These are phyloP conservation scores for Clarias platycephalus DNA, from an alignment of 2,797 vertebrate species.

Conservation along the genomic window DNA sequence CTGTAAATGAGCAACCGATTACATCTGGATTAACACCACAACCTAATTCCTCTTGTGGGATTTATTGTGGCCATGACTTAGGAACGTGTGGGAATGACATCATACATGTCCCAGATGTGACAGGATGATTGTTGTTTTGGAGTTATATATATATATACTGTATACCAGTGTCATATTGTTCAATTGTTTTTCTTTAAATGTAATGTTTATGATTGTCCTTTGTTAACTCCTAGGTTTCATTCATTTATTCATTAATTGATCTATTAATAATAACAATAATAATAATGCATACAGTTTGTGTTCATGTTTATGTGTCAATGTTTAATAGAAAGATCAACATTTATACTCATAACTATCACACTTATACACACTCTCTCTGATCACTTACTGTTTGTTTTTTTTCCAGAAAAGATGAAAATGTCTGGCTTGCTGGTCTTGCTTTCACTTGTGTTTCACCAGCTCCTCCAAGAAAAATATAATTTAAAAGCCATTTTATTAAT, in stretches of 20 bases:
- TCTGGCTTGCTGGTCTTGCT: background rate
- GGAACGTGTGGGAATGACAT: too few species aligned
- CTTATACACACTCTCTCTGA: background rate
- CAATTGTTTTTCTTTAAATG: too few species aligned
- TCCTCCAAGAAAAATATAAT: background rate
- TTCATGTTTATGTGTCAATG: background rate
- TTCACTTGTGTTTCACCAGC: background rate
- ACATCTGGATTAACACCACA: too few species aligned
- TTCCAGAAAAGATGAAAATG: background rate
- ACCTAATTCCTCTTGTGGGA: background rate
- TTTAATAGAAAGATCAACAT: background rate
- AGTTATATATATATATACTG: too few species aligned
- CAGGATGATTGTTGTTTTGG: too few species aligned
- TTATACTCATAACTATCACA: background rate
- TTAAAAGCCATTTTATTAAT: constrained; percentile 5
- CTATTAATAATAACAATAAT: background rate
- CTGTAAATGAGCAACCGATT: background rate
- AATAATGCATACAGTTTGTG: background rate
- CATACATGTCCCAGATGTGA: too few species aligned
- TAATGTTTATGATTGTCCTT: too few species aligned
- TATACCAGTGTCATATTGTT: too few species aligned
- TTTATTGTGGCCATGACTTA: background rate
- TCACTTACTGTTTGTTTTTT: constrained; percentile 17
- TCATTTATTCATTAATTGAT: too few species aligned
- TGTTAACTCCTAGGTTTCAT: too few species aligned